phyloP scores from a whole-genome alignment of 2,113 vertebrate genomes.

The Cottus gobio region DNA sequence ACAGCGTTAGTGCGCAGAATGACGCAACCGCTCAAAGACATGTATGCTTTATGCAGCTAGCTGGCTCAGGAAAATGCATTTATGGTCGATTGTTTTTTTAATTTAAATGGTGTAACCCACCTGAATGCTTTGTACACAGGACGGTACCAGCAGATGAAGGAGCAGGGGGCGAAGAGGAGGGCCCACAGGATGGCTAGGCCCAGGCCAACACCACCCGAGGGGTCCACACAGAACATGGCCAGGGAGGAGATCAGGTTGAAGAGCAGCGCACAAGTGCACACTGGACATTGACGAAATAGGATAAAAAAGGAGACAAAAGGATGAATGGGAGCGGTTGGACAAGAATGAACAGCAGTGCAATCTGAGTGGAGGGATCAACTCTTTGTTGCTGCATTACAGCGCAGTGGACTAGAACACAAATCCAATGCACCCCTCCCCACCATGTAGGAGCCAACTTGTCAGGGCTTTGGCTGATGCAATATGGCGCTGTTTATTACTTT shows the following conservation, averaged over 20 bases:
- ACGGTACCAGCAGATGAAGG: slow-evolving; percentile 96
- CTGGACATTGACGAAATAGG: slow-evolving; percentile 70
- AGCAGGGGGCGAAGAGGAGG: slow-evolving; percentile 94
- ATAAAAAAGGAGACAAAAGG: neutral
- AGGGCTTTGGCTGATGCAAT: slow-evolving; percentile 38
- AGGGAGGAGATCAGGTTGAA: slow-evolving; percentile 92
- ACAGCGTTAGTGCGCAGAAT: neutral
- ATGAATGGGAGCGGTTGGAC: neutral
- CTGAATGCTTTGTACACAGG: slow-evolving; percentile 98
- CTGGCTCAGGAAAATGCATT: neutral
- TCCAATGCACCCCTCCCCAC: neutral
- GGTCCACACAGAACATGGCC: slow-evolving; percentile 88
- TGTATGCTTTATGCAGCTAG: neutral
- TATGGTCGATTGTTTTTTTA: neutral
- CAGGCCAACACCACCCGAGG: slow-evolving; percentile 82
- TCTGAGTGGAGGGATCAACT: neutral
- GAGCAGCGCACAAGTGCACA: slow-evolving; percentile 84
- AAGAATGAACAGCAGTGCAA: neutral
- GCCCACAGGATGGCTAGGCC: slow-evolving; percentile 95
- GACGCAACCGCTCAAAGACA: neutral
- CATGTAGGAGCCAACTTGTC: slow-evolving; percentile 3
- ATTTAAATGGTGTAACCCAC: slow-evolving; percentile 68
- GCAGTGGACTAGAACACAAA: neutral
- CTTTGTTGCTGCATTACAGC: neutral
- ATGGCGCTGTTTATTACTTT: neutral